Evolutionary conservation across 1,140 invertebrate species (phyloP).

Genomic region (Scylla paramamosain): DNA sequence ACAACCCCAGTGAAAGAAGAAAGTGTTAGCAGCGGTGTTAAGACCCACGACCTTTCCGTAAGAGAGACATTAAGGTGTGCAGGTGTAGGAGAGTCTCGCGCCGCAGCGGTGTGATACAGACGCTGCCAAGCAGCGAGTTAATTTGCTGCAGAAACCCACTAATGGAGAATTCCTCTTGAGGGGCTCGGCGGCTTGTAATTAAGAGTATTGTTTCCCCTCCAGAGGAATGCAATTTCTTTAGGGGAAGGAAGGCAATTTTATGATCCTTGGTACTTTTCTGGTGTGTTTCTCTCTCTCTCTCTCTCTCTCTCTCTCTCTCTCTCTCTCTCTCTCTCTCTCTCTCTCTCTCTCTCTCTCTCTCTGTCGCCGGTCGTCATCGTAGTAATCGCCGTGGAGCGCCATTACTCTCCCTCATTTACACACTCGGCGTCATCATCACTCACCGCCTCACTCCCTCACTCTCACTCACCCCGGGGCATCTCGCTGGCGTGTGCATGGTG

Average conservation of each 20-base stretch:
- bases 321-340: constrained; percentile 47
- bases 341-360: constrained; percentile 59
- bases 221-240: neutral
- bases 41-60: neutral
- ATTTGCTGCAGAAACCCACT: constrained; percentile 5
- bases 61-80: neutral
- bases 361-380: neutral
- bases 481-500: neutral
- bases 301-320: constrained; percentile 44
- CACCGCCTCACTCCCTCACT: neutral
- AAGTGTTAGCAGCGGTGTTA: neutral
- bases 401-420: neutral
- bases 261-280: neutral
- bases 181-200: neutral
- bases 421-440: neutral
- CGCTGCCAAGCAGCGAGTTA: neutral
- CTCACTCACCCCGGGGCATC: neutral
- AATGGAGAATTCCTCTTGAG: neutral
- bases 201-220: neutral
- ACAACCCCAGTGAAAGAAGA: no score
- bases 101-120: neutral
- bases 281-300: constrained; percentile 5
- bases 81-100: neutral
- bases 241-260: neutral
- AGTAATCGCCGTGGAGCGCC: neutral